Base-by-base conservation (phyloP, 2,888 invertebrate species). In the Leptogaster cylindrica region DNA sequence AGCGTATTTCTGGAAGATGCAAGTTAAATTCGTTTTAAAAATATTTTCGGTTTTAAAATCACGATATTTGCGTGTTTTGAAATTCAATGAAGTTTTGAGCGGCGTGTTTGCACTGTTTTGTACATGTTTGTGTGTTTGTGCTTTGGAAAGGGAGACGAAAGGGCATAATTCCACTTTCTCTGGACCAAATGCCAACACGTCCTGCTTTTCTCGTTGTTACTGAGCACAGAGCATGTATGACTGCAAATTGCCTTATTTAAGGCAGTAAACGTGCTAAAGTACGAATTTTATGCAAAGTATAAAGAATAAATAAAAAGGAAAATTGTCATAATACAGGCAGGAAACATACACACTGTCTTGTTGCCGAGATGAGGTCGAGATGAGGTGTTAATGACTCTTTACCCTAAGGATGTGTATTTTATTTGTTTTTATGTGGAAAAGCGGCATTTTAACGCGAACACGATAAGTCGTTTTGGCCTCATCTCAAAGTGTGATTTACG, bases 241-340 rank as follows among this genome's bases (percentile, higher is more conserved):
- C 68, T 70, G 63, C 46, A 70, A 70, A 70, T 70, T 70, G 68
- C 70, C 70, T 68, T 55, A 70, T 70, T 67, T 67, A 41, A 67
- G 51, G 67, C 61, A 65, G 63, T 68, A 68, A 68, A 68, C 70
- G 70, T 70, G 70, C 67, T 66, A 65, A 70, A 70, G 70, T 70
- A 58, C 39, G 64, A 52, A 70, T 52, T 66, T 70, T 48, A 52
- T 64, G 41, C 46, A 58, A 51, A 46, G n/a, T n/a, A n/a, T n/a
- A n/a, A n/a, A n/a, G n/a, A n/a, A n/a, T n/a, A n/a, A n/a, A n/a
- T n/a, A n/a, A n/a, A n/a, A n/a, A n/a, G 25, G 10, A 31, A 55
- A 67, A 64, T 64, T 64, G 64, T 64, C 44, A 31, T 33, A 33
- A 48, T 20, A 20, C 48, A 46, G 48, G 46, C 48, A 64, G 64